phyloP scores from a whole-genome alignment of 1,140 invertebrate species.

The Meloidogyne exigua region DNA sequence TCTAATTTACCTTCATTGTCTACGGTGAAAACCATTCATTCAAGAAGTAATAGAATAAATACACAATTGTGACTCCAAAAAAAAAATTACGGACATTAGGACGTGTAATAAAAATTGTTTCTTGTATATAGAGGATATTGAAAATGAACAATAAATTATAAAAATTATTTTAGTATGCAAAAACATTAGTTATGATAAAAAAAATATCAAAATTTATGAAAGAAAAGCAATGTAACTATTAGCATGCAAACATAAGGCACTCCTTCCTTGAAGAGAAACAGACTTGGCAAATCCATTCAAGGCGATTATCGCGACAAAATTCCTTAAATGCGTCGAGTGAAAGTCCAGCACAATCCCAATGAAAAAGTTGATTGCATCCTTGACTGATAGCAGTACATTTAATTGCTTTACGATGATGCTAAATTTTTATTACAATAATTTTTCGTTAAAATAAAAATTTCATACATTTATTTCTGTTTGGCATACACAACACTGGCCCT shows the following conservation, averaged over 20 bases:
- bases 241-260: neutral
- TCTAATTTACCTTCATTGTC: too few species aligned
- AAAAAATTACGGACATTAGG: too few species aligned
- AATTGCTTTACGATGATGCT: slow-evolving; percentile 18
- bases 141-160: too few species aligned
- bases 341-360: slow-evolving; percentile 19
- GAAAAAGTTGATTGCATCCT: slow-evolving; percentile 20
- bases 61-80: too few species aligned
- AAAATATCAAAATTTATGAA: too few species aligned
- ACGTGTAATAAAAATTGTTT: too few species aligned
- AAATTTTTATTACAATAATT: neutral
- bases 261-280: slow-evolving; percentile 7
- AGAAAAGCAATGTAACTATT: neutral
- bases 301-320: slow-evolving; percentile 18
- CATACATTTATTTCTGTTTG: slow-evolving; percentile 12
- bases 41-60: too few species aligned
- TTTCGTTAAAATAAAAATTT: neutral
- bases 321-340: slow-evolving; percentile 20
- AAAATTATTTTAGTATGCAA: too few species aligned
- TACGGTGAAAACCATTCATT: too few species aligned
- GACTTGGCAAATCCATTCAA: slow-evolving; percentile 22
- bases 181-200: too few species aligned
- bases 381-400: slow-evolving; percentile 26
- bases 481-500: slow-evolving; percentile 12
- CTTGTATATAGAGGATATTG: too few species aligned